A percentile compares a stretch with the other conserved stretches of the same genome.
These are phyloP conservation scores for Neuroterus valhalla DNA, from an alignment of 1,140 invertebrate genomes.

Conservation along the genomic window DNA sequence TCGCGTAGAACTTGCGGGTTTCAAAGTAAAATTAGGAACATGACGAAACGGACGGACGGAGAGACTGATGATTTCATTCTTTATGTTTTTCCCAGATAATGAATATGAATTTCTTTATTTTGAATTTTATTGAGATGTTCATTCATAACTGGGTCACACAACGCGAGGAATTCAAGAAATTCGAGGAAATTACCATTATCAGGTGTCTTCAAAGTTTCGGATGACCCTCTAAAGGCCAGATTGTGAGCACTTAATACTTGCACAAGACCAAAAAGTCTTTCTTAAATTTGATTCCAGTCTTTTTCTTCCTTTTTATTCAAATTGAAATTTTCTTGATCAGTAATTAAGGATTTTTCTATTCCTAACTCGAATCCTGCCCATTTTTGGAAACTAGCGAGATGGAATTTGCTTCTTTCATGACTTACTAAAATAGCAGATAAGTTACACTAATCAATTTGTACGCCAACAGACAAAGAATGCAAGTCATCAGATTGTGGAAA, in stretches of 20 bases:
- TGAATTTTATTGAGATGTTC: conserved; percentile 44
- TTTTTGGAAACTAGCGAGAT: conserved; percentile 3
- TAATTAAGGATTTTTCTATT: conserved; percentile 40
- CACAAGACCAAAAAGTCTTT: conserved; percentile 42
- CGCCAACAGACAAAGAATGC: background rate
- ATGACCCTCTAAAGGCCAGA: conserved; percentile 43
- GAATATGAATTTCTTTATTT: conserved; percentile 34
- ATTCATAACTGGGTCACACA: conserved; percentile 40
- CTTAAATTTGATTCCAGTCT: conserved; percentile 38
- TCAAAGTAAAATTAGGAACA: conserved; percentile 37
- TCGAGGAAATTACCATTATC: conserved; percentile 40
- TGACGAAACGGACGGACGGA: conserved; percentile 20
- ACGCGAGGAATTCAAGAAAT: conserved; percentile 43
- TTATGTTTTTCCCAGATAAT: conserved; percentile 48
- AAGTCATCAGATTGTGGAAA: conserved; percentile 14
- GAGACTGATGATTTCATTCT: conserved; percentile 54
- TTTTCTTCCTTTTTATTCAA: conserved; percentile 44
- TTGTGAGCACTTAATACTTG: conserved; percentile 41
- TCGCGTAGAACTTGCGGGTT: conserved; percentile 40
- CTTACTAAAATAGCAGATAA: conserved; percentile 5
- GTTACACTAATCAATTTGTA: conserved; percentile 36
- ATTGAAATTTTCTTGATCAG: conserved; percentile 44
- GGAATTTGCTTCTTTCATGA: conserved; percentile 27
- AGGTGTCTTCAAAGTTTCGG: conserved; percentile 40
- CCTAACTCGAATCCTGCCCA: conserved; percentile 39